A percentile compares a stretch with the other conserved stretches of the same genome.
Conservation (phyloP, 2,797 vertebrate genomes). For the Borostomias antarcticus region DNA sequence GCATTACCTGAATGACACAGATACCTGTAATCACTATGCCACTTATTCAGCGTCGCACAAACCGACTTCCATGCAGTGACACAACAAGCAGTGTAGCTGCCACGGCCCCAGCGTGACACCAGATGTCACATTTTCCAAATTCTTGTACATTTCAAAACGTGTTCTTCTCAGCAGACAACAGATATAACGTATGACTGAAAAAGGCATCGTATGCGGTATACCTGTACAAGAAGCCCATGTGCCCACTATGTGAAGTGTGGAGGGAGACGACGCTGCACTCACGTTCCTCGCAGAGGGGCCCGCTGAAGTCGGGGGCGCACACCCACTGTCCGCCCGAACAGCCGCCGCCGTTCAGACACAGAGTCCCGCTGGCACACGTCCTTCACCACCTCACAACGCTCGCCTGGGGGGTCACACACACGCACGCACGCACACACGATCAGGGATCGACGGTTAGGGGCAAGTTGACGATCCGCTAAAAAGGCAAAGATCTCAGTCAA, state of each 20-base stretch:
- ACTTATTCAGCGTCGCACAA: not conserved
- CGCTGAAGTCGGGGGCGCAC: conserved; percentile 76
- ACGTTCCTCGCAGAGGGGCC: conserved; percentile 86
- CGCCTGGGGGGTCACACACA: conserved; percentile 74
- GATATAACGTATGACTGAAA: not conserved
- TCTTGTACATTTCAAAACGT: conserved; percentile 4
- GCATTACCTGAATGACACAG: too few species aligned
- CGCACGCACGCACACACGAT: not conserved
- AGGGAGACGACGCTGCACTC: conserved; percentile 48
- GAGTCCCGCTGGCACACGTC: conserved; percentile 75
- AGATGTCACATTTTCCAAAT: conserved; percentile 10
- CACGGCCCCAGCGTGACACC: conserved; percentile 7
- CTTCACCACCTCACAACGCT: conserved; percentile 83
- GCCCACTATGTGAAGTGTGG: not conserved
- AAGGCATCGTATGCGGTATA: not conserved
- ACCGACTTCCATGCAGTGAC: conserved; percentile 25
- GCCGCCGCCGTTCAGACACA: conserved; percentile 85
- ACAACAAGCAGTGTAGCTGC: conserved; percentile 12
- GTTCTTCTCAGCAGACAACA: not conserved
- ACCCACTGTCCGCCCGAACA: conserved; percentile 79
- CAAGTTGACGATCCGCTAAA: not conserved
- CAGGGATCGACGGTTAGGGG: conserved; percentile 8
- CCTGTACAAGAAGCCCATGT: not conserved
- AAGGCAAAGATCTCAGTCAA: not conserved
- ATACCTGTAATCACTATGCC: too few species aligned